Evolutionary conservation across 2,113 vertebrate genomes (phyloP), one percentile per base, ranked within the genome.

Genomic region (Lampris megalopsis): DNA sequence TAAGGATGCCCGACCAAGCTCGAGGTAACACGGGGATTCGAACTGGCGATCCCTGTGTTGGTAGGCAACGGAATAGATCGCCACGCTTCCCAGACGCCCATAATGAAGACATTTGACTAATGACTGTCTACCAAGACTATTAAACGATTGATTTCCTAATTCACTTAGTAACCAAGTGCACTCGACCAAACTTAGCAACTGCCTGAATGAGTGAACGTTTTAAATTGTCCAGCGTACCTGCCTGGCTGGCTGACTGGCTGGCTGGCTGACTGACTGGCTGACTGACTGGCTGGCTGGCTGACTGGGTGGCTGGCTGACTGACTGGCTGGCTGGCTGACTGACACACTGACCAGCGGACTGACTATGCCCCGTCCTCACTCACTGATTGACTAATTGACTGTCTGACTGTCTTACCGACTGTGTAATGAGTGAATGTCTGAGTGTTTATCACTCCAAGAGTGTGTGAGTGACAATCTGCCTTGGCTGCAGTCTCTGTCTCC

Each of bases 381-480:
- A 41, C 50, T 62, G 50, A 58, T 42, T 53, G 68, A 77, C 72
- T 84, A 86, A 87, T 85, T 68, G 77, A 85, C 73, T 74, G 75
- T 60, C 50, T 63, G 35, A 47, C 67, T 75, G 71, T 75, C 67
- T 63, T 52, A 67, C 75, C 59, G 63, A 52, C 70, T 76, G 76
- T 60, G 71, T 86, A 88, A 87, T 86, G 53, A 87, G 80, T 78
- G 60, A 83, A 80, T 71, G 49, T n/a, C 63, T 77, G 56, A 70
- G 74, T 89, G 76, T 87, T 86, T 77, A 81, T 84, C 80, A 77
- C 76, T 79, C 69, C 50, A 58, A 5, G 45, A 85, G 75, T 10
- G 53, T 78, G 68, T 83, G 88, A 88, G 84, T 83, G 87, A 82
- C 88, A 86, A 69, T 79, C 75, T 82, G 88, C 88, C 86, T 77